phyloP scores from a whole-genome alignment of 2,888 invertebrate genomes.

The Imbricaverruca yamaguchii region DNA sequence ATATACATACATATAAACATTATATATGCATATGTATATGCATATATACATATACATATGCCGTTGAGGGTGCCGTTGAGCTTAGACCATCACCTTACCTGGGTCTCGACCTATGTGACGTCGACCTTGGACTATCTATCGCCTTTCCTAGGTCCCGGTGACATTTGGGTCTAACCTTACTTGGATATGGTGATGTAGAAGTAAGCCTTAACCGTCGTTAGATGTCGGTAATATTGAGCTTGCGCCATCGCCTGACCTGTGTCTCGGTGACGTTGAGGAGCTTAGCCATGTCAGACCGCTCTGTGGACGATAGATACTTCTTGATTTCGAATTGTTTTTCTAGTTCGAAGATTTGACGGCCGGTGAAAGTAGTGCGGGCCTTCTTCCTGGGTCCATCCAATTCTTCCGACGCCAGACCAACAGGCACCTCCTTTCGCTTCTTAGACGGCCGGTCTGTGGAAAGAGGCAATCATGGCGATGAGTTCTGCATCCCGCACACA shows the following conservation, averaged over 20 bases:
- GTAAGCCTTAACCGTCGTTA: too few species aligned
- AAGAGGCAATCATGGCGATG: neutral
- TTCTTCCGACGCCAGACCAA: neutral
- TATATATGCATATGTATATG: too few species aligned
- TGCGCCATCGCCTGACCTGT: constrained; percentile 58
- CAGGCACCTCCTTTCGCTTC: constrained; percentile 5
- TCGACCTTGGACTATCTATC: too few species aligned
- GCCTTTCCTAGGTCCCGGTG: too few species aligned
- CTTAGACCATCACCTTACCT: too few species aligned
- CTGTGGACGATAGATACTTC: constrained; percentile 90
- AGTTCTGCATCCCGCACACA: neutral
- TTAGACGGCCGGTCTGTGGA: constrained; percentile 10
- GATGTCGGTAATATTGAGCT: too few species aligned
- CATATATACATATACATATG: too few species aligned
- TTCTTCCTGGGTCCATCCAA: constrained; percentile 33
- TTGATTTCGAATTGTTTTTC: constrained; percentile 86
- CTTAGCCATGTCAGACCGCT: constrained; percentile 89
- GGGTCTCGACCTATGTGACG: too few species aligned
- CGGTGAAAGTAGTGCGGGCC: constrained; percentile 58
- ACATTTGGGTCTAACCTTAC: too few species aligned
- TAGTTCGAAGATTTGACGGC: constrained; percentile 90
- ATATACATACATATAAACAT: too few species aligned
- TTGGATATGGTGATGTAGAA: too few species aligned
- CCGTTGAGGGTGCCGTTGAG: too few species aligned
- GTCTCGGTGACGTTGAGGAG: constrained; percentile 90